Base-by-base conservation (phyloP, 2,113 vertebrate genomes). In the Microcebus murinus region DNA sequence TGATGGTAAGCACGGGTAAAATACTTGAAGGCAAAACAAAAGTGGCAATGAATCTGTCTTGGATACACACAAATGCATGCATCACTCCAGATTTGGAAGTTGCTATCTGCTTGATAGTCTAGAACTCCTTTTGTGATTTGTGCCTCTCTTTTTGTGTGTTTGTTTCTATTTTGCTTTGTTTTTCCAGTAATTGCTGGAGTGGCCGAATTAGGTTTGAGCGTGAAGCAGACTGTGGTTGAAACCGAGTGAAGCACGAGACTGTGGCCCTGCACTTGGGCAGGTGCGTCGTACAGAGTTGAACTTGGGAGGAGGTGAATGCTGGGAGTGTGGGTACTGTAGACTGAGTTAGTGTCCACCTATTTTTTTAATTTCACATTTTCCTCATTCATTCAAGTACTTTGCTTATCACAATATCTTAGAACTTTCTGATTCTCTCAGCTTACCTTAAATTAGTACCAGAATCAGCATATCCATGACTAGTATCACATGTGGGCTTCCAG, bases 41-140 rank as follows among this genome's bases (percentile, higher is more conserved):
- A 76, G 25, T 20, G n/a, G 0, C 23, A 10, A 74, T 42, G 67
- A 59, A 95, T 68, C 76, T 21, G 2, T 52, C 25, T 68, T 81
- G 8, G 8, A 1, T 8, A 4, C 29, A 34, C 25, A 3, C 20
- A 7, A 45, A 84, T 1, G 18, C 1, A 25, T 3, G 1, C 5
- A 17, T 31, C 36, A 31, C 6, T 81, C 34, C 34, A 13, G 67
- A 87, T 90, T 81, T 68, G 14, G 25, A 61, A 81, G 59, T 34
- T 34, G 86, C 23, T 34, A 27, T 6, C 15, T 55, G 13, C 3
- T 81, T 42, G 9, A 65, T 36, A 21, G 13, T 88, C 63, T 55
- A 70, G 25, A 77, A 83, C n/a, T 20, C 2, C 0, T 9, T 1
- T 29, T 84, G 4, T 48, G 63, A 55, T 18, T 29, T 68, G n/a